Conservation (phyloP, 2,797 vertebrate genomes). For the Rousettus madagascariensis region DNA sequence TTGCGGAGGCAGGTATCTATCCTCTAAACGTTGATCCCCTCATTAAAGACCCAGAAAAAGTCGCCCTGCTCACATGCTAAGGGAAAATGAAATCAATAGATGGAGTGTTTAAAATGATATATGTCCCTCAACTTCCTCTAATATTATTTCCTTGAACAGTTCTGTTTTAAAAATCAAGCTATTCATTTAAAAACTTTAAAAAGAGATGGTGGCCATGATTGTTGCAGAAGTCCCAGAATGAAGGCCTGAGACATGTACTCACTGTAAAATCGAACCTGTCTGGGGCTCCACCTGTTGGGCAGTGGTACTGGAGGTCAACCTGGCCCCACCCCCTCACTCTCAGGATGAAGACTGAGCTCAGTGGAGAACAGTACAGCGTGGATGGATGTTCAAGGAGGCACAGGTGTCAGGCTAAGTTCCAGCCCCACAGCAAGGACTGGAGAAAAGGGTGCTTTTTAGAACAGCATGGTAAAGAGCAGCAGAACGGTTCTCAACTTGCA, state of each 20-base stretch:
- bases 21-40: not conserved
- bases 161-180: constrained; percentile 39
- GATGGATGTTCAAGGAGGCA: not conserved
- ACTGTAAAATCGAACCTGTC: not conserved
- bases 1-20: not conserved
- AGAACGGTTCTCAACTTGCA: not conserved
- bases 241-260: not conserved
- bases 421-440: not conserved
- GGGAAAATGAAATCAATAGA: not conserved
- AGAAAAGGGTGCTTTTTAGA: not conserved
- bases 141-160: not conserved
- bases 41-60: not conserved
- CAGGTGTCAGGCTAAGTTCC: not conserved
- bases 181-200: not conserved
- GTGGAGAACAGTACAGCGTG: not conserved
- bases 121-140: not conserved
- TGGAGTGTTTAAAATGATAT: not conserved
- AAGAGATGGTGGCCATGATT: not conserved
- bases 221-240: not conserved
- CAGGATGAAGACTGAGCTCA: not conserved
- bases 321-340: accelerated
- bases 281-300: not conserved
- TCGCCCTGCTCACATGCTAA: not conserved
- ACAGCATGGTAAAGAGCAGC: not conserved
- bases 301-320: not conserved